Evolutionary conservation across 1,140 invertebrate species (phyloP).

Genomic region (Lutraria rhynchaena): DNA sequence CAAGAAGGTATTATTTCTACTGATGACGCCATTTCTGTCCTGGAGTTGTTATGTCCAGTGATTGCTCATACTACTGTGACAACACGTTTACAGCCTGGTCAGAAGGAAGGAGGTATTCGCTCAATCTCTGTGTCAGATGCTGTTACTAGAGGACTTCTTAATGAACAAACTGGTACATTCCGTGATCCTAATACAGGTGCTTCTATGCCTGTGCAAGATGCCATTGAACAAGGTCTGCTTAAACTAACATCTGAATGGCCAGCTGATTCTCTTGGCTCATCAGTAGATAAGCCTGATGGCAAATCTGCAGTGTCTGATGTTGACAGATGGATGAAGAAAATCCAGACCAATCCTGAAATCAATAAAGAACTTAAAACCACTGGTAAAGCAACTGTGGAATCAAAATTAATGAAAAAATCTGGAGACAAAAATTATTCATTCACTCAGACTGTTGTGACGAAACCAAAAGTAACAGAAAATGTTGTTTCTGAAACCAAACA

Average conservation of each 20-base stretch:
- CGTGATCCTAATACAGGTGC: conserved; percentile 90
- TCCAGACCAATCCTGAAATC: conserved; percentile 51
- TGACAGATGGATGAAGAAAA: conserved; percentile 64
- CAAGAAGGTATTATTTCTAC: conserved; percentile 74
- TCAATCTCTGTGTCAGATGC: conserved; percentile 90
- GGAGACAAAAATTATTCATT: conserved; percentile 75
- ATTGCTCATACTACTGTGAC: conserved; percentile 77
- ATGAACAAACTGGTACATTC: conserved; percentile 90
- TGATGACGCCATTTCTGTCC: conserved; percentile 73
- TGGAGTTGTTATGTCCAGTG: conserved; percentile 76
- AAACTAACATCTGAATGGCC: conserved; percentile 91
- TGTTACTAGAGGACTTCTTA: conserved; percentile 89
- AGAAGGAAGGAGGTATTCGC: conserved; percentile 63
- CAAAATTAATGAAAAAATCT: conserved; percentile 69
- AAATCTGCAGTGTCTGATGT: conserved; percentile 30
- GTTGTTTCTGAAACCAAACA: conserved; percentile 75
- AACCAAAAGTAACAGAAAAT: conserved; percentile 72
- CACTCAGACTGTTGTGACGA: conserved; percentile 74
- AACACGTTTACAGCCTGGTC: conserved; percentile 69
- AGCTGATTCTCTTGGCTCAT: conserved; percentile 88
- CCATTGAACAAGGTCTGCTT: conserved; percentile 90
- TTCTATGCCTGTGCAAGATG: conserved; percentile 90
- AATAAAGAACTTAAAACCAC: conserved; percentile 24
- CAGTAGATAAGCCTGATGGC: conserved; percentile 50
- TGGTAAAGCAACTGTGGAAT: conserved; percentile 67